Base-by-base conservation (phyloP, 2,888 invertebrate genomes). In the Polietes domitor region DNA sequence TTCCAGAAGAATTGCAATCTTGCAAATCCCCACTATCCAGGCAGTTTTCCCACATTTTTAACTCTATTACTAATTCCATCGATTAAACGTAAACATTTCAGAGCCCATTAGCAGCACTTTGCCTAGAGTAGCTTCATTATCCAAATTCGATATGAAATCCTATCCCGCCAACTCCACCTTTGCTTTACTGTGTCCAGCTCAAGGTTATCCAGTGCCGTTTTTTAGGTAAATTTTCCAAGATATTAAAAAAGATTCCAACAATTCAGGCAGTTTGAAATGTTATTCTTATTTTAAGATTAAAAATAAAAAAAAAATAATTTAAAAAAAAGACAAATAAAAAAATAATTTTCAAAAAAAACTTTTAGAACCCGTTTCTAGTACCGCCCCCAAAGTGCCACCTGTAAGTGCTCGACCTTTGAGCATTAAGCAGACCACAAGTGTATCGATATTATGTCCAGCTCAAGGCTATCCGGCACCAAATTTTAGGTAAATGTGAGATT, bases 391-490 rank as follows among this genome's bases (percentile, higher is more conserved):
- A 87, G 92, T 94, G 65, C 93, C 94, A 21, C 91, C 93, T 0
- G 87, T 93, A 78, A 93, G 93, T 87, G 92, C 92, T 1, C 88
- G 92, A 12, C 92, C 92, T 7, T 85, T 92, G 50, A 83, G 86
- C 50, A 88, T 90, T 84, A 90, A 92, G 87, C 90, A 93, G 87
- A 92, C 92, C 82, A 91, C 91, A 87, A 94, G 93, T 89, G 93
- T 95, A 88, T 95, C 95, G 15, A 92, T 96, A 86, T 92, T 95
- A 88, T 96, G 96, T 91, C 96, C 96, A 81, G 96, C 96, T 53
- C 96, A 96, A 92, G 96, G 95, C 28, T 96, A 94, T 93, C 96
- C 96, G 79, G 94, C 95, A 87, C 96, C 96, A 88, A 92, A 93
- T 88, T 95, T 95, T 94, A 95, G 95, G 96, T 96, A 88, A 87